Conservation (phyloP, 2,113 vertebrate species). For the Lepus europaeus region DNA sequence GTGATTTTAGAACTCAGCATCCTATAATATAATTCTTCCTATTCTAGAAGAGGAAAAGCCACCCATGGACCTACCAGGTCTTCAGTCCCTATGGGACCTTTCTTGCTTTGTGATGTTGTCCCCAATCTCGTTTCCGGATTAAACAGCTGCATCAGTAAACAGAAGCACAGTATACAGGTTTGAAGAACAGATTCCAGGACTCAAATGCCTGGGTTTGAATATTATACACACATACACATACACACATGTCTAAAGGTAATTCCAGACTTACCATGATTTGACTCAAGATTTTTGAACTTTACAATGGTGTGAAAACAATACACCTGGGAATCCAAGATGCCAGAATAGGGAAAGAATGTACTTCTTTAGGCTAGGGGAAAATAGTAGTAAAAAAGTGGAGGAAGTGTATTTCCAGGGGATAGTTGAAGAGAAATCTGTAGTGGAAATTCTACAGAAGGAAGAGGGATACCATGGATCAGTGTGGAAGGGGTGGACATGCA, state of each 20-base stretch:
- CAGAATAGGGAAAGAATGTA: no score
- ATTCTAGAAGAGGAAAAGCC: neutral
- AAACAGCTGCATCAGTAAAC: neutral
- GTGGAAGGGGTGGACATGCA: no score
- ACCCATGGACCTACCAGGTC: no score
- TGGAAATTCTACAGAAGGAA: no score
- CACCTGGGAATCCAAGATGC: no score
- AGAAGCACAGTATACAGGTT: neutral
- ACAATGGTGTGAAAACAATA: neutral
- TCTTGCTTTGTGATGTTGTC: neutral
- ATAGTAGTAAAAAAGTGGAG: no score
- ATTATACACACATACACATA: neutral
- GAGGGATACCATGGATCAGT: no score
- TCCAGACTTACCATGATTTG: neutral
- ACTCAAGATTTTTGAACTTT: neutral
- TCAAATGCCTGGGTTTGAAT: neutral
- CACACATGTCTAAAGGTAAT: neutral
- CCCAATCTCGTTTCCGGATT: neutral
- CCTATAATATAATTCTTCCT: neutral
- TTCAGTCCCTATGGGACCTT: accelerated
- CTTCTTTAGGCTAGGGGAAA: no score
- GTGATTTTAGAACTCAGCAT: neutral
- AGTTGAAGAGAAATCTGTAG: no score
- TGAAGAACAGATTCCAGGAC: neutral
- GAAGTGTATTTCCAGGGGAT: no score